Evolutionary conservation across 2,113 vertebrate species (phyloP).

Genomic region (Oophaga pumilio): DNA sequence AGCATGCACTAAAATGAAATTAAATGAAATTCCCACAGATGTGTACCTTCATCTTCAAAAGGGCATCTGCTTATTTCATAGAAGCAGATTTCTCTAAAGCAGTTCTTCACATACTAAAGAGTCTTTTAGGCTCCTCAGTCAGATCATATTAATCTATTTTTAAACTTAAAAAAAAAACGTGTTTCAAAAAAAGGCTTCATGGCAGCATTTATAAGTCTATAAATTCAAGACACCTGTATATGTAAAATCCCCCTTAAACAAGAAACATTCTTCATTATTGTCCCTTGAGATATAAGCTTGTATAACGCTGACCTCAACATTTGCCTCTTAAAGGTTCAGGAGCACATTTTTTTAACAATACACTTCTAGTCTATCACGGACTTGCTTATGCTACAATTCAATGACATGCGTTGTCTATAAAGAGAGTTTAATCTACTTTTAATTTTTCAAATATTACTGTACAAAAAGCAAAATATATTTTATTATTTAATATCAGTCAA

Average conservation of each 20-base stretch:
- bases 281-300: neutral
- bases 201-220: neutral
- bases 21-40: neutral
- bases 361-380: neutral
- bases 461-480: neutral
- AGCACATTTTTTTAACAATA: neutral
- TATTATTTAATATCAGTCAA: neutral
- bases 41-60: slow-evolving; percentile 20
- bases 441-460: neutral
- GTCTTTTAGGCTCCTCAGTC: neutral
- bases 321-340: neutral
- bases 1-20: neutral
- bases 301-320: neutral
- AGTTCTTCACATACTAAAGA: neutral
- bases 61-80: slow-evolving; percentile 22
- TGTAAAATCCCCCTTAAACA: neutral
- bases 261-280: neutral
- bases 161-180: slow-evolving; percentile 2
- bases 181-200: neutral
- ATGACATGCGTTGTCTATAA: neutral
- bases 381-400: neutral
- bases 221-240: neutral
- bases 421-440: neutral
- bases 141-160: slow-evolving; percentile 11
- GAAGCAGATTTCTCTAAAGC: slow-evolving; percentile 1